Conservation (phyloP, 2,888 invertebrate species). For the Petrophora chlorosata region DNA sequence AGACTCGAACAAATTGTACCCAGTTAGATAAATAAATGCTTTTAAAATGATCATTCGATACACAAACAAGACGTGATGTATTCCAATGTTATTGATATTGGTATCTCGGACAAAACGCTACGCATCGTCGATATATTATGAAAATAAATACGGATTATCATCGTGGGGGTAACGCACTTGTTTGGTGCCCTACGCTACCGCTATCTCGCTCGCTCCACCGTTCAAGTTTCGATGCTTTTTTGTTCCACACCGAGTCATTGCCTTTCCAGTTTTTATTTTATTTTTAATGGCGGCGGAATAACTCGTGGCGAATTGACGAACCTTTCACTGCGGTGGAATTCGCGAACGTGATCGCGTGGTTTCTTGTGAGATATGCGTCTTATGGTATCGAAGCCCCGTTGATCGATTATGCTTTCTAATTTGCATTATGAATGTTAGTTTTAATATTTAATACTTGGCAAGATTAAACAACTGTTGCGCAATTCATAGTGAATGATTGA, state of each 20-base stretch:
- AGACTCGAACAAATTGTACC: too few relatives aligned
- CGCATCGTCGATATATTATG: slow-evolving; percentile 53
- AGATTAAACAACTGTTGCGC: slow-evolving; percentile 2
- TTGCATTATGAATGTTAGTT: slow-evolving; percentile 2
- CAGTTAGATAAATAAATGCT: too few relatives aligned
- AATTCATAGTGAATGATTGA: not conserved
- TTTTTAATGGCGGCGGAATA: slow-evolving; percentile 65
- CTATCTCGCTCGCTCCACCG: slow-evolving; percentile 63
- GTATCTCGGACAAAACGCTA: slow-evolving; percentile 45
- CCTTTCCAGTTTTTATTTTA: slow-evolving; percentile 66
- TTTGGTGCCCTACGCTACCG: slow-evolving; percentile 57
- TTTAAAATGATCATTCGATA: slow-evolving; percentile 20
- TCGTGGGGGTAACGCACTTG: slow-evolving; percentile 82
- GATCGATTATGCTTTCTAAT: slow-evolving; percentile 28
- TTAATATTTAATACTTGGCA: not conserved
- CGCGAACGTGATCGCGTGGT: slow-evolving; percentile 26
- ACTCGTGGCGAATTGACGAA: slow-evolving; percentile 61
- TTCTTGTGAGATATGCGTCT: slow-evolving; percentile 18
- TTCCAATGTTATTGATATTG: slow-evolving; percentile 28
- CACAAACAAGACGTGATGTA: slow-evolving; percentile 39
- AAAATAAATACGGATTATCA: slow-evolving; percentile 72
- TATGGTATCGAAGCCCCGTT: slow-evolving; percentile 14
- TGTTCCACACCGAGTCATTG: slow-evolving; percentile 74
- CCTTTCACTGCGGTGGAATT: slow-evolving; percentile 63
- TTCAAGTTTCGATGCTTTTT: slow-evolving; percentile 49